Evolutionary conservation across 1,140 invertebrate genomes (phyloP).

Genomic region (Ridgeia piscesae): DNA sequence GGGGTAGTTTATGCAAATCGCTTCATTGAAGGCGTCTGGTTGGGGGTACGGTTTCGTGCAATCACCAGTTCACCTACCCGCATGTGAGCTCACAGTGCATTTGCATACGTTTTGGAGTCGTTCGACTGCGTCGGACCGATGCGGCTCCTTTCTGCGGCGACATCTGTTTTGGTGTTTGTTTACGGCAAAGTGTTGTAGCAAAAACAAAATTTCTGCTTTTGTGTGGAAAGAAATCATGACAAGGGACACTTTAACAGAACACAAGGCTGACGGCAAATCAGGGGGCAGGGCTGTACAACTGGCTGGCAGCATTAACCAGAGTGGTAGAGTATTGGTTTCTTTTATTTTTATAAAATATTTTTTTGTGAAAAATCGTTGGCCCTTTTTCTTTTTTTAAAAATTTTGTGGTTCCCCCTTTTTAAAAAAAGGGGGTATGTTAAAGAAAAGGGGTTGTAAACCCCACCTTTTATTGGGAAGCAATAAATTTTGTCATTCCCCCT

Average conservation of each 20-base stretch:
- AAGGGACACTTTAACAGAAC: too few relatives aligned
- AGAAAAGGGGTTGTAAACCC: neutral
- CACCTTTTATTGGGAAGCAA: neutral
- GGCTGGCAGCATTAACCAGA: neutral
- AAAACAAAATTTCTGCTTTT: neutral
- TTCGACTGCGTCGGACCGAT: neutral
- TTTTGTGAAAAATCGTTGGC: neutral
- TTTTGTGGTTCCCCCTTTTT: neutral
- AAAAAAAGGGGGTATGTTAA: neutral
- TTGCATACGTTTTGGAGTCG: neutral
- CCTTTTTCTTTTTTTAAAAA: neutral
- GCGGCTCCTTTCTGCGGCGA: neutral
- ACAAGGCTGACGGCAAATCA: neutral
- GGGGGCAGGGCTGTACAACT: neutral
- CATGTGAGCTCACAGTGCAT: neutral
- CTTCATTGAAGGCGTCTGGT: neutral
- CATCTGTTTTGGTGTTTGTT: constrained; percentile 1
- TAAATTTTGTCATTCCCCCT: neutral
- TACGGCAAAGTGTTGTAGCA: neutral
- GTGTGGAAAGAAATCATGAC: neutral
- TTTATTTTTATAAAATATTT: neutral
- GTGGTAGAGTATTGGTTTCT: neutral
- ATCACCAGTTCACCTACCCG: neutral
- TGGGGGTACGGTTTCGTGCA: neutral
- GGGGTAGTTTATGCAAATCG: neutral